Evolutionary conservation across 2,888 invertebrate species (phyloP), one percentile per base, ranked within the genome.

Genomic region (Orthosia gothica): DNA sequence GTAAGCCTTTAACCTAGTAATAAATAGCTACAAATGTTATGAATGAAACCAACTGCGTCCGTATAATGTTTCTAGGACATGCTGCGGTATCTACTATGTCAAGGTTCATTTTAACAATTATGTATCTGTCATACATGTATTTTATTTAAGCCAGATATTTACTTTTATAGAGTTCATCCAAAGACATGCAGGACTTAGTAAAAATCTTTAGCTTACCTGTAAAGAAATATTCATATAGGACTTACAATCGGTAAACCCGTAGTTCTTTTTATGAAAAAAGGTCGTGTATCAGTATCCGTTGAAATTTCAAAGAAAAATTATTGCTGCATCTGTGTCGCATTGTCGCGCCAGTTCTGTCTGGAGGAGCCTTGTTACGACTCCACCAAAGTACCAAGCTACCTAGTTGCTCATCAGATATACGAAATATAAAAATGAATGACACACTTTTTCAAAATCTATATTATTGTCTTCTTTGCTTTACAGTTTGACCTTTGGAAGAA

Each of bases 31-130:
- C 49, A 77, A 66, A 70, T 76, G 70, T 74, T 74, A 68, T 73
- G 79, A 86, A 66, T 85, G 64, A 83, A 82, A 83, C 83, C 85
- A 80, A 79, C 84, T 70, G 74, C 75, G 81, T 79, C 69, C 82
- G 86, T 92, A 85, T 95, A 84, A 87, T 78, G 85, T 94, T 93
- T 93, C 95, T 92, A 90, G 92, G 91, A 84, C 93, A 90, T 79
- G 77, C 81, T 93, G 95, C 88, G 95, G 95, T 94, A 89, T 88
- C 78, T 74, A 87, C 70, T 87, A 76, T 90, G 92, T 92, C 94
- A 94, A 94, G 95, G 94, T 91, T 90, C 54, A 18, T 20, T 84
- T 74, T 66, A 81, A 83, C 49, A 74, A 81, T 70, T 70, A 74
- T 64, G 32, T 55, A 79, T 74, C 32, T 57, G 49, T 67, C 66